A percentile compares a stretch with the other conserved stretches of the same genome.
Evolutionary conservation across 2,888 invertebrate genomes (phyloP).

Genomic region (Cheilosia vernalis): DNA sequence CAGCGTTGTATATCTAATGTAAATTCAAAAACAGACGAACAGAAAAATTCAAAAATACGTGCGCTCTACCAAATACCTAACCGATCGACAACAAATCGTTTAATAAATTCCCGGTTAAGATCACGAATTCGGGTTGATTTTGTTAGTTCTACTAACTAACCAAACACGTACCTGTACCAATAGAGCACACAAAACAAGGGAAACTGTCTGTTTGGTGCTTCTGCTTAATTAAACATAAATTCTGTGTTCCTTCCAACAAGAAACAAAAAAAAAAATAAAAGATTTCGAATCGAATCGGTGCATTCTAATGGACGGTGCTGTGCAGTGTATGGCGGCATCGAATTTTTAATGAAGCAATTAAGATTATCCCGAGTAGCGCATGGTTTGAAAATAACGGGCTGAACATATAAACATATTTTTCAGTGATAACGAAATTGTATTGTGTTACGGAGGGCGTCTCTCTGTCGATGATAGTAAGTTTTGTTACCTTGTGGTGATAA

Average conservation of each 20-base stretch:
- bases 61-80: conserved; percentile 16
- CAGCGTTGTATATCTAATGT: background rate
- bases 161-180: background rate
- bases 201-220: background rate
- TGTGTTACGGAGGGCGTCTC: conserved; percentile 39
- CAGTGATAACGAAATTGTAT: conserved; percentile 25
- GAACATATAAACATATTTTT: background rate
- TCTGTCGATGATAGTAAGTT: conserved; percentile 24
- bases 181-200: background rate
- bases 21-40: background rate
- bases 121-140: conserved; percentile 15
- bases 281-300: background rate
- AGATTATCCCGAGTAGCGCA: conserved; percentile 2
- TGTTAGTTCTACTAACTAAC: background rate
- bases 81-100: conserved; percentile 17
- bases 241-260: background rate
- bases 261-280: background rate
- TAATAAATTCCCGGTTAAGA: conserved; percentile 29
- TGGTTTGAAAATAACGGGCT: conserved; percentile 9
- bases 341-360: conserved; percentile 22
- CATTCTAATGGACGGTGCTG: conserved; percentile 13
- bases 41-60: conserved; percentile 13
- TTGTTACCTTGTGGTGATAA: background rate
- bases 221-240: conserved; percentile 9
- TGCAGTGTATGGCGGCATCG: background rate